Percentiles rank a stretch among this genome's conserved stretches.
These are phyloP conservation scores for Conus betulinus DNA, from an alignment of 1,140 invertebrate species.

Conservation along the genomic window DNA sequence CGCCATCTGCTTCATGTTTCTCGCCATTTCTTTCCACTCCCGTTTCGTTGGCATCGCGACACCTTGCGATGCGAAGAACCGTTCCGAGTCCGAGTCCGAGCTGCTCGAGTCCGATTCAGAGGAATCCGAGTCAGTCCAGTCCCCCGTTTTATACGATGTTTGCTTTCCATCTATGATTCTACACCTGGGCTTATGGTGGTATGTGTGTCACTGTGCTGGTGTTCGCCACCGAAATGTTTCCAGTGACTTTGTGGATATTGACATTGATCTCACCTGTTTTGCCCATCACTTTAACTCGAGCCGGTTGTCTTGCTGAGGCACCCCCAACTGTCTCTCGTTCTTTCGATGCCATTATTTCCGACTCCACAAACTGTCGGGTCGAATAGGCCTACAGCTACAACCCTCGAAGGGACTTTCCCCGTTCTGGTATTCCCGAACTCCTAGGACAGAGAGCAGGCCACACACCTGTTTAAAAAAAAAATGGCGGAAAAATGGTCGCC, in stretches of 20 bases:
- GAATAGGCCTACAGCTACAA: no score
- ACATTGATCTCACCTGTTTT: background rate
- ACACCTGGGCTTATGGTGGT: background rate
- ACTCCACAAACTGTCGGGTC: no score
- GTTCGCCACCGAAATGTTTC: background rate
- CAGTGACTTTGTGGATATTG: constrained; percentile 11
- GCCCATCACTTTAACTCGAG: background rate
- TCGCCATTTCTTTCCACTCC: background rate
- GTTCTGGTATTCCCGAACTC: no score
- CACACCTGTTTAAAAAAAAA: no score
- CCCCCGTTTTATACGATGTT: background rate
- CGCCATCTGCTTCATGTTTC: background rate
- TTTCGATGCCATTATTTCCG: background rate
- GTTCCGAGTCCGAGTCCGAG: background rate
- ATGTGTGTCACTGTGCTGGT: background rate
- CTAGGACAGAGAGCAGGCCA: no score
- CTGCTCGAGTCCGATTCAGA: background rate
- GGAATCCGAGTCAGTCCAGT: background rate
- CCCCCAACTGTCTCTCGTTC: background rate
- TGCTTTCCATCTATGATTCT: background rate
- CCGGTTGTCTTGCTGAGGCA: background rate
- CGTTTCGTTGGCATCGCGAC: background rate
- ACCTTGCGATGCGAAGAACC: background rate
- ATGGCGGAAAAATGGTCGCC: no score
- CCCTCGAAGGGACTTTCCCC: no score